Evolutionary conservation across 2,113 vertebrate species (phyloP), one percentile per base, ranked within the genome.

Genomic region (Pseudonaja textilis): DNA sequence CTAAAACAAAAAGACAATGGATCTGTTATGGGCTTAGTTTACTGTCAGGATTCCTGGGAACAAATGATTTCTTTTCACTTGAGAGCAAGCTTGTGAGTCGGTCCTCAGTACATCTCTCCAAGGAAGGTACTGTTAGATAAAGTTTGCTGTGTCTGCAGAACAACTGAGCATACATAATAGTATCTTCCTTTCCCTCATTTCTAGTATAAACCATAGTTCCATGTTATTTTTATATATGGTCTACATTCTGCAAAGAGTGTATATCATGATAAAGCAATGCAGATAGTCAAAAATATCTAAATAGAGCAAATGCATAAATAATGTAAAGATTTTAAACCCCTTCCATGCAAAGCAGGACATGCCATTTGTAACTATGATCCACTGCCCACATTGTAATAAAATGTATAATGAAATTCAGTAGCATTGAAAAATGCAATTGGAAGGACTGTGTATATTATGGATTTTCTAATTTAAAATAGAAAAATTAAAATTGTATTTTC

Each of bases 1-100:
- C 12, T 42, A 92, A 57, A 92, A 59, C 39, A 85, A 50, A 88
- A 12, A 93, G 56, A 9, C 47, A 64, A 91, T 87, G 87, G 88
- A 91, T 81, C 52, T 50, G 61, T 61, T 95, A 92, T 94, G 95
- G 95, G 92, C 95, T 25, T 85, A 93, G 94, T 95, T 96, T 94
- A 94, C 95, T 39, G 85, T 85, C 42, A 12, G 91, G 93, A 91
- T 95, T 90, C 95, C 90, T 95, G 92, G 95, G 92, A 91, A 93
- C 59, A 93, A 89, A 64, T 8, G 74, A 86, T 96, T 97, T 88
- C 93, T 93, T 94, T 95, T 94, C 59, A 61, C 94, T 95, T 90
- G 94, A 93, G 95, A 95, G 61, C 16, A 54, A 91, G 94, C 92
- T 86, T 97, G 1, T 96, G 97, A 97, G 96, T 98, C 97, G 1